A percentile compares a stretch with the other conserved stretches of the same genome.
Conservation (phyloP, 1,140 invertebrate species). For the Drosophila prosaltans region DNA sequence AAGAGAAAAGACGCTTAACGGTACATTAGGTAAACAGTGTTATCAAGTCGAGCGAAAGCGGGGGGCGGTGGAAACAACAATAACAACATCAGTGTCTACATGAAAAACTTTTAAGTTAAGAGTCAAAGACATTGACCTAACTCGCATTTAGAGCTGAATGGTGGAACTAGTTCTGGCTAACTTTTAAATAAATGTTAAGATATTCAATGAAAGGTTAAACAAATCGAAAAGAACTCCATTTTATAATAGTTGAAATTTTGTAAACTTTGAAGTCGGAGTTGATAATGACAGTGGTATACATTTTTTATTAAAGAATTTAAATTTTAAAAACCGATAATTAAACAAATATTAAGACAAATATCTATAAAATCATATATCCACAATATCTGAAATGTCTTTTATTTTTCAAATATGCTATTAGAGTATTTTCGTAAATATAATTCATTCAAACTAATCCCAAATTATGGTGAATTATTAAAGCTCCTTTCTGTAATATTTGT, state of each 20-base stretch:
- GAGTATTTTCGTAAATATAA: background rate
- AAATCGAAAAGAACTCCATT: too few relatives aligned
- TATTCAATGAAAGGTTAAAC: background rate
- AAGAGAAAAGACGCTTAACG: slow-evolving; percentile 62
- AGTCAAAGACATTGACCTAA: slow-evolving; percentile 47
- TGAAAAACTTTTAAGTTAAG: slow-evolving; percentile 48
- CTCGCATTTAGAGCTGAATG: slow-evolving; percentile 1
- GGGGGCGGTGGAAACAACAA: slow-evolving; percentile 10
- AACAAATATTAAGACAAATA: too few relatives aligned
- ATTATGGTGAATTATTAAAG: background rate
- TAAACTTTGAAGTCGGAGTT: too few relatives aligned
- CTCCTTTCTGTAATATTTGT: background rate
- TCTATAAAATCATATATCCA: too few relatives aligned
- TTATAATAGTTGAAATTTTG: too few relatives aligned
- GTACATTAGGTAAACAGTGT: slow-evolving; percentile 79
- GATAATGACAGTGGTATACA: too few relatives aligned
- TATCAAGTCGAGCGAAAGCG: slow-evolving; percentile 54
- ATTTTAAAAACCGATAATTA: too few relatives aligned
- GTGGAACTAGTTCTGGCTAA: background rate
- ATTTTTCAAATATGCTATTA: too few relatives aligned
- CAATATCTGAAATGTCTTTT: too few relatives aligned
- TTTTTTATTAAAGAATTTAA: too few relatives aligned
- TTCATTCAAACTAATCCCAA: background rate
- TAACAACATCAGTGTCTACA: slow-evolving; percentile 39
- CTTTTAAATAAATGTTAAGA: background rate